Conservation (phyloP, 2,797 vertebrate species). For the Hipposideros larvatus region DNA sequence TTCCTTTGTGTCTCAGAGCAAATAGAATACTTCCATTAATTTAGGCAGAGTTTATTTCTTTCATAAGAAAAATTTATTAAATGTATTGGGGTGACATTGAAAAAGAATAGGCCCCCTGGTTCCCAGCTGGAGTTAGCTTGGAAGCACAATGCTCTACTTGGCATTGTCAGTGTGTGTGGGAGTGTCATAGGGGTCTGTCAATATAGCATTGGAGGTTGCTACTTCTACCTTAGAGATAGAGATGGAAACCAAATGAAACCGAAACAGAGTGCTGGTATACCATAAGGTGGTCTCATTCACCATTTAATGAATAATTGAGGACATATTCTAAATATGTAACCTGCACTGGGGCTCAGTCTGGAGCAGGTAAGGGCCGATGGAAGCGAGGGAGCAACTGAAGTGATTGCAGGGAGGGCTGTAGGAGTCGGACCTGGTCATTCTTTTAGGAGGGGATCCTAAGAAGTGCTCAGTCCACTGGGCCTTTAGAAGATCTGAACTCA, state of each 20-base stretch:
- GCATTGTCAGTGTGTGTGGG: neutral
- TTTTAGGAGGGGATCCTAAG: neutral
- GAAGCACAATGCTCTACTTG: neutral
- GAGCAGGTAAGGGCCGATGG: neutral
- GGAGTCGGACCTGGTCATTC: neutral
- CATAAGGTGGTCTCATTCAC: neutral
- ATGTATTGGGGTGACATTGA: too few relatives aligned
- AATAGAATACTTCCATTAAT: neutral
- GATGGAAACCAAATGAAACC: neutral
- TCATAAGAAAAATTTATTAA: too few relatives aligned
- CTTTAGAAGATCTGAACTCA: neutral
- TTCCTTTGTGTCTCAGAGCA: neutral
- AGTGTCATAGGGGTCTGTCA: neutral
- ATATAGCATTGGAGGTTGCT: neutral
- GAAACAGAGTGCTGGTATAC: neutral
- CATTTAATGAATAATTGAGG: neutral
- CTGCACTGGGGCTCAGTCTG: neutral
- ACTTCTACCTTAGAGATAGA: neutral
- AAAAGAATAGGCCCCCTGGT: neutral
- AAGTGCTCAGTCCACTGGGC: neutral
- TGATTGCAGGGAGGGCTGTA: neutral
- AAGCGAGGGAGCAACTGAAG: neutral
- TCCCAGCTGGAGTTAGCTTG: neutral
- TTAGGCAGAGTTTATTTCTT: neutral
- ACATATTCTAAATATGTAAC: neutral